Evolutionary conservation across 2,797 vertebrate genomes (phyloP), one percentile per base, ranked within the genome.

Genomic region (Sebastes aleutianus): DNA sequence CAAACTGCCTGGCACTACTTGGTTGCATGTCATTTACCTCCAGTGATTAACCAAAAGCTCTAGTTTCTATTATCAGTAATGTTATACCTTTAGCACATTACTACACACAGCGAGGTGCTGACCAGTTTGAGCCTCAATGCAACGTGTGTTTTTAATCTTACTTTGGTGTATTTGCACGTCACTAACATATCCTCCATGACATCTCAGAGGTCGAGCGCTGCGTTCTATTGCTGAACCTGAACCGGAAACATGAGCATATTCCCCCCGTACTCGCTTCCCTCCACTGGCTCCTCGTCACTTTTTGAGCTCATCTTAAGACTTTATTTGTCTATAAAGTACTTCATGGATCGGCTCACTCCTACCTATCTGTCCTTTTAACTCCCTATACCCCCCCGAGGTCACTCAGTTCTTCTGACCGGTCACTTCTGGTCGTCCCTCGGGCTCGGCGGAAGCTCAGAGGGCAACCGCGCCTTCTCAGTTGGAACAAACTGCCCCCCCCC

Each of bases 401-500:
- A 39, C 36, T 39, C 36, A 39, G 36, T 0, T 39, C 36, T 39
- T 13, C 4, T 0, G 2, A 39, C 12, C 36, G 5, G 36, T 39
- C 36, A 39, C 36, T 39, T 39, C 12, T 39, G 36, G 36, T 39
- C 12, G 2, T 39, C 12, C 36, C 36, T 39, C 12, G 36, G 36
- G 12, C 0, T 39, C 12, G 0, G 36, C 12, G 2, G 36, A 0
- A 5, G 36, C 36, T 39, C 12, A 39, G 36, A 39, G 12, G 12
- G 0, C 0, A 0, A 13, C 0, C 34, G 4, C 2, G 36, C 36
- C 36, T 5, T 39, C 36, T 39, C 4, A 36, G 12, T 36, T 36
- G 34, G 7, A 31, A 31, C 29, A 31, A 31, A 31, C 29, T 31
- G 29, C 29, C n/a, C n/a, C n/a, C n/a, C n/a, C 29, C 29, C 29